Evolutionary conservation across 1,140 invertebrate species (phyloP), one percentile per base, ranked within the genome.

Genomic region (Drosophila rhopaloa): DNA sequence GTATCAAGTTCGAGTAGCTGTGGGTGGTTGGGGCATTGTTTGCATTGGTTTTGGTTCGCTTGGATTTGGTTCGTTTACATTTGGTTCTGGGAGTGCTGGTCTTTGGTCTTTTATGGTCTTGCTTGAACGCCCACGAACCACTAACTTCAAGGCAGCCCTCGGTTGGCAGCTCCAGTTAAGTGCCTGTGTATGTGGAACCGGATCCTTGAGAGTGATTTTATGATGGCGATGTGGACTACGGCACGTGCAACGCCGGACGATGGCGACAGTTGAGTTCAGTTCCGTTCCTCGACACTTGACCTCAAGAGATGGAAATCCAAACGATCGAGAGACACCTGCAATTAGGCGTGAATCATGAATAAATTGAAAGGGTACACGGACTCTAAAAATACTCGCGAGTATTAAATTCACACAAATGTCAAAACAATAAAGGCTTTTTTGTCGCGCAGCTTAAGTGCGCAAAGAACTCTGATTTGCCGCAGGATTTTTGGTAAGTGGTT

Each of bases 331-430:
- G 65, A 75, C 77, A 80, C 70, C 77, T 80, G 77, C 70, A 75
- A 70, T 80, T 80, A 80, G 43, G 56, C 38, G 38, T 78, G 70
- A 75, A 80, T 79, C 77, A 80, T 80, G 70, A 75, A 79, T 75
- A 80, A 62, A 80, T 79, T 73, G 41, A 73, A 72, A 71, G 70
- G 66, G 13, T n/a, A 16, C 40, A 9, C 46, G 46, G 40, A 47
- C 56, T 61, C 70, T 73, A 73, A 73, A 73, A 73, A 73, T 73
- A 73, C 51, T 35, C 60, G 9, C 60, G 7, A 24, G n/a, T 47
- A 8, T 27, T 54, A 40, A 70, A 29, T 41, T 70, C 14, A 44
- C 24, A 14, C 35, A 58, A 72, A 57, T 67, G 67, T 43, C 35
- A 43, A 57, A 14, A 16, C 50, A 68, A 48, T 56, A 70, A 56